phyloP scores from a whole-genome alignment of 2,797 vertebrate genomes.

The Premnoplex brunnescens region DNA sequence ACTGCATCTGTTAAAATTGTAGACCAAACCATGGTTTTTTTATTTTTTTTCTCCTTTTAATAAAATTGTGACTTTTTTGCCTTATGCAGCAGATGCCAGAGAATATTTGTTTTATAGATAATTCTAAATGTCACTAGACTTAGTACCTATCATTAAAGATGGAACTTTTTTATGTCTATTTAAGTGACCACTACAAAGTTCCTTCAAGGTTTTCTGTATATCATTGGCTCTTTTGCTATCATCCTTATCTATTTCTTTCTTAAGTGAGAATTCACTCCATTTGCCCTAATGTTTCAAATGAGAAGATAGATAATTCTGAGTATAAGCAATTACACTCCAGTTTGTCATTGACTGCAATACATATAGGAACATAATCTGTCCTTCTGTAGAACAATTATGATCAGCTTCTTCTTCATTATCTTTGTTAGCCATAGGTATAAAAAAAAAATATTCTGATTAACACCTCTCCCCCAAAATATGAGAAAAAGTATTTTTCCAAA shows the following conservation, averaged over 20 bases:
- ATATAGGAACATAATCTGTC: not conserved
- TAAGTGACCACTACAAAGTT: not conserved
- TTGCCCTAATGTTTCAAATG: not conserved
- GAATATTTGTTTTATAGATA: not conserved
- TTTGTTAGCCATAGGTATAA: not conserved
- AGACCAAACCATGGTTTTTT: not conserved
- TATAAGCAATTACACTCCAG: not conserved
- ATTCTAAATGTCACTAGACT: not conserved
- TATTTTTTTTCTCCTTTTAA: not conserved
- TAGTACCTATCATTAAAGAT: not conserved
- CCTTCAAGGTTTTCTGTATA: not conserved
- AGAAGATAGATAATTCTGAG: not conserved
- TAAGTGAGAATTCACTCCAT: not conserved
- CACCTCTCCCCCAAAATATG: fast-evolving
- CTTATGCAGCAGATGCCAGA: not conserved
- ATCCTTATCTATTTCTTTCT: not conserved
- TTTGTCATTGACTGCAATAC: not conserved
- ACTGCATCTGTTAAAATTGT: not conserved
- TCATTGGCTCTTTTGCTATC: not conserved
- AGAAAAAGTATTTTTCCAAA: not conserved
- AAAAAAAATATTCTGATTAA: not conserved
- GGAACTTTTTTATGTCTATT: not conserved
- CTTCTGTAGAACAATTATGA: not conserved
- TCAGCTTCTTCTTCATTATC: not conserved
- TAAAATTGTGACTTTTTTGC: not conserved